Conservation (phyloP, 2,888 invertebrate species). For the Orthosia cruda region DNA sequence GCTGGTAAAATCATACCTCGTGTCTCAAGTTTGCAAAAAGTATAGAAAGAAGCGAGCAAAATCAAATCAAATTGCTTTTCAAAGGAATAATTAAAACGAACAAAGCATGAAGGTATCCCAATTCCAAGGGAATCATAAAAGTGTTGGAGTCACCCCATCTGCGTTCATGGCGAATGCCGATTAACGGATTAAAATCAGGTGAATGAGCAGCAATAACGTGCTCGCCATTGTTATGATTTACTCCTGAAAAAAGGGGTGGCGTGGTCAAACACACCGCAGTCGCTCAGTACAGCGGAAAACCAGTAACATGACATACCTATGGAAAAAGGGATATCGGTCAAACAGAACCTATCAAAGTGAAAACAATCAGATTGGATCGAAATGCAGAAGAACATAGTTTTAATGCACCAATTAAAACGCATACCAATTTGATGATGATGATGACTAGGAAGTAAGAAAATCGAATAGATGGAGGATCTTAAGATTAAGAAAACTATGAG, state of each 20-base stretch:
- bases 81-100: slow-evolving; percentile 14
- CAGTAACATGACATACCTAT: neutral
- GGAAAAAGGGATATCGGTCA: neutral
- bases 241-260: slow-evolving; percentile 11
- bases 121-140: slow-evolving; percentile 12
- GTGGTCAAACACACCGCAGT: slow-evolving; percentile 6
- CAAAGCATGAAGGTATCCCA: slow-evolving; percentile 11
- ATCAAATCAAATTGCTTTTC: neutral
- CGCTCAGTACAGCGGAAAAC: neutral
- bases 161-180: slow-evolving; percentile 26
- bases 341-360: neutral
- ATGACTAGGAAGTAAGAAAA: neutral
- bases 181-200: slow-evolving; percentile 51
- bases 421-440: neutral
- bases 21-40: neutral
- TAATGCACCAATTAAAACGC: too few relatives aligned
- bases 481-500: too few relatives aligned
- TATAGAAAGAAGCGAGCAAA: neutral
- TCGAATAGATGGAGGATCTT: too few relatives aligned
- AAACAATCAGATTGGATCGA: neutral
- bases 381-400: too few relatives aligned
- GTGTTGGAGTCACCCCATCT: slow-evolving; percentile 21
- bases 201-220: slow-evolving; percentile 37
- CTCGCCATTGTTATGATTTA: slow-evolving; percentile 19
- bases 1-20: neutral